Conservation (phyloP, 2,797 vertebrate species). For the Xenopus petersii region DNA sequence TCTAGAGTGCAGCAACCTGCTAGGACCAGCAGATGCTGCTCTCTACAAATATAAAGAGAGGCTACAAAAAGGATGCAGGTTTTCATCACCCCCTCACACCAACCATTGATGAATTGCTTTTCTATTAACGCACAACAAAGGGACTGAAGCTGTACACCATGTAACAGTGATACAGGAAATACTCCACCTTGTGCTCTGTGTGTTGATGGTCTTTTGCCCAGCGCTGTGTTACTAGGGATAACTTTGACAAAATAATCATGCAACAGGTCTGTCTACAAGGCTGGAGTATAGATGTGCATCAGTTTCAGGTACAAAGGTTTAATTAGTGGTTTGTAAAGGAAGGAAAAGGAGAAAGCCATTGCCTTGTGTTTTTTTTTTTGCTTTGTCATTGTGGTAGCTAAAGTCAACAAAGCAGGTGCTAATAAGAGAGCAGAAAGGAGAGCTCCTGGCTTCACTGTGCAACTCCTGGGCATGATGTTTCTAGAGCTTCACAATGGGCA, state of each 20-base stretch:
- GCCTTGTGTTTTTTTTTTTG: constrained; percentile 12
- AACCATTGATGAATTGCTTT: constrained; percentile 5
- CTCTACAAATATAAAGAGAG: background rate
- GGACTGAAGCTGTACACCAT: background rate
- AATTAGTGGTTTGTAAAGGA: background rate
- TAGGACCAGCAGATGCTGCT: constrained; percentile 27
- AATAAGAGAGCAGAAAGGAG: constrained; percentile 18
- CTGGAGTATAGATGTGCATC: background rate
- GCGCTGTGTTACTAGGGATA: background rate
- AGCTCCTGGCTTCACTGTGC: constrained; percentile 4
- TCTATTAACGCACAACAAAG: constrained; percentile 18
- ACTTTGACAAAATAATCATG: background rate
- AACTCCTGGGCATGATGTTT: constrained; percentile 13
- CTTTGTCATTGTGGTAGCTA: constrained; percentile 28
- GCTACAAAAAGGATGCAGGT: background rate
- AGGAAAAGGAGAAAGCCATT: constrained; percentile 13
- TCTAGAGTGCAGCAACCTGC: too few species aligned
- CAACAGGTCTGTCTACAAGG: constrained; percentile 2
- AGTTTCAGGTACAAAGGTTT: constrained; percentile 31
- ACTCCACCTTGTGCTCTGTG: background rate
- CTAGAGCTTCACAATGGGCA: constrained; percentile 40
- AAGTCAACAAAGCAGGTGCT: constrained; percentile 28
- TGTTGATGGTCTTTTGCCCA: background rate
- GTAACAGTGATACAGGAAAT: constrained; percentile 3
- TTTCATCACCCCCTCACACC: background rate